Evolutionary conservation across 1,140 invertebrate genomes (phyloP).

Genomic region (Caenorhabditis tropicalis): DNA sequence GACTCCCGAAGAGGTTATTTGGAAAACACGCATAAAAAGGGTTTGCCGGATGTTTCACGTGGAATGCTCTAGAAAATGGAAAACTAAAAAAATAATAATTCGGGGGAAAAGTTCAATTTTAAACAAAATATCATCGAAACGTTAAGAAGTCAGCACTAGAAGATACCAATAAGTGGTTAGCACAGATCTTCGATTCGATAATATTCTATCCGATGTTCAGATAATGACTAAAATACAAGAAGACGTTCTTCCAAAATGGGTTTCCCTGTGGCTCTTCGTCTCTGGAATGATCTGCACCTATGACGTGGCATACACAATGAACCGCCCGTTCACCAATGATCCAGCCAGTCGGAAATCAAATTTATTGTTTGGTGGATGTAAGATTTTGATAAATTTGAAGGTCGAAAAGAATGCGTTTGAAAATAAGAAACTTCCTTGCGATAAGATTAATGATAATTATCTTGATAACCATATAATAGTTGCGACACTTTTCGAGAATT

Average conservation of each 20-base stretch:
- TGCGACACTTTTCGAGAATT: too few species aligned
- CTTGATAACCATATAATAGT: neutral
- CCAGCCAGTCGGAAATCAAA: neutral
- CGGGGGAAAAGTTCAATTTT: too few species aligned
- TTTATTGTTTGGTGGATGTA: constrained; percentile 27
- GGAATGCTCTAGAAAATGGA: too few species aligned
- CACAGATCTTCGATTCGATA: neutral
- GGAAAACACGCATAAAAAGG: too few species aligned
- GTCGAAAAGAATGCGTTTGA: neutral
- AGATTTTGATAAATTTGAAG: neutral
- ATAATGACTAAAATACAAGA: neutral
- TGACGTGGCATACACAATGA: constrained; percentile 41
- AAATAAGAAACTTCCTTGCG: too few species aligned
- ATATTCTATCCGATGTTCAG: neutral
- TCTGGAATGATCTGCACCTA: constrained; percentile 21
- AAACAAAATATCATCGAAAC: neutral
- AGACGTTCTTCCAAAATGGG: neutral
- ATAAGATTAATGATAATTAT: neutral
- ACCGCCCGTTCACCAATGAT: constrained; percentile 28
- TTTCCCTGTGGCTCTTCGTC: constrained; percentile 17
- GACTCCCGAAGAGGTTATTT: too few species aligned
- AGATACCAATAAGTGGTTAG: neutral
- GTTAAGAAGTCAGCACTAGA: neutral
- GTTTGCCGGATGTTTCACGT: too few species aligned
- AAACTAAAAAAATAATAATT: too few species aligned